A percentile compares a stretch with the other conserved stretches of the same genome.
Conservation (phyloP, 2,888 invertebrate species). For the Koerneria pararmatus region DNA sequence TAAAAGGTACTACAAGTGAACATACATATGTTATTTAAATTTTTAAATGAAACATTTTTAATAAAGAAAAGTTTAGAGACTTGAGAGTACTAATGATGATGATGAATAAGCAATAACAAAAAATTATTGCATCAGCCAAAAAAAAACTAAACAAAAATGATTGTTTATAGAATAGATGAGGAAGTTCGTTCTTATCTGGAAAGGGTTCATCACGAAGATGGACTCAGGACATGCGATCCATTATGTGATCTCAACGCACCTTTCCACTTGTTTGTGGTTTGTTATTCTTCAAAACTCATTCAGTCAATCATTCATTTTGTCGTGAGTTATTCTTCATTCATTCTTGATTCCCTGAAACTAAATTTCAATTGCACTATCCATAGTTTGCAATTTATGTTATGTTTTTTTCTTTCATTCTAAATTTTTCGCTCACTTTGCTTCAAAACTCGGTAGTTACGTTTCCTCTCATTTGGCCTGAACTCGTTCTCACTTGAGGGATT, state of each 20-base stretch:
- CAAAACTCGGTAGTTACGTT: neutral
- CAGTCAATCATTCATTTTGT: neutral
- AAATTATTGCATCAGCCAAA: neutral
- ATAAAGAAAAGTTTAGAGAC: no score
- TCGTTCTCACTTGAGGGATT: neutral
- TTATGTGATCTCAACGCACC: neutral
- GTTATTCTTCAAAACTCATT: neutral
- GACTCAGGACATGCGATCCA: neutral
- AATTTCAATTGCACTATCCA: neutral
- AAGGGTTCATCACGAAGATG: neutral
- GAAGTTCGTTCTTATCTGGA: neutral
- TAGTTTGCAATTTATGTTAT: neutral
- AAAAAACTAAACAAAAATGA: neutral
- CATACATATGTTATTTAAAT: no score
- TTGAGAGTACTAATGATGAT: no score
- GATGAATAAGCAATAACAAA: neutral
- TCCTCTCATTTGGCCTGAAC: neutral
- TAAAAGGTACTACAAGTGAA: no score
- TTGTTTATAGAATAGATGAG: neutral
- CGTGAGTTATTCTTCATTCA: neutral
- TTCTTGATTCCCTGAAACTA: neutral
- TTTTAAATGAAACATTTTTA: no score
- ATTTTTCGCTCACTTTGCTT: neutral
- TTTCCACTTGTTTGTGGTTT: neutral
- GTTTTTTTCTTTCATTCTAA: conserved; percentile 3